Conservation (phyloP, 2,888 invertebrate species). For the Mellilla xanthometata region DNA sequence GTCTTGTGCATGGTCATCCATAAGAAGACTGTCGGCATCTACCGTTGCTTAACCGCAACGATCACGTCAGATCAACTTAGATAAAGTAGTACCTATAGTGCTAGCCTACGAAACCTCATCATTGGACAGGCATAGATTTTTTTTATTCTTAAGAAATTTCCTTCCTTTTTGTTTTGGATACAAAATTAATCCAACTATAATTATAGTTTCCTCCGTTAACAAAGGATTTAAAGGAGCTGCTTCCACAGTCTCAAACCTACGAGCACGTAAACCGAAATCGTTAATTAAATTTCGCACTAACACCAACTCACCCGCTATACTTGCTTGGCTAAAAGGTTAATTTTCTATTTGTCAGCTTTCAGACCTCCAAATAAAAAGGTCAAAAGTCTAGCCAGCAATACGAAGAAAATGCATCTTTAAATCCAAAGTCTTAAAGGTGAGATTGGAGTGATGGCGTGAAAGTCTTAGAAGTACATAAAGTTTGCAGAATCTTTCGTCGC, state of each 20-base stretch:
- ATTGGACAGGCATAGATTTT: too few species aligned
- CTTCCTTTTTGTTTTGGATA: too few species aligned
- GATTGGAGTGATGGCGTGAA: conserved; percentile 1
- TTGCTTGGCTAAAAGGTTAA: conserved; percentile 53
- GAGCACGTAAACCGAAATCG: conserved; percentile 40
- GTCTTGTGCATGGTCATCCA: too few species aligned
- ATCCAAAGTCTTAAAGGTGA: conserved; percentile 1
- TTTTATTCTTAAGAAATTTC: too few species aligned
- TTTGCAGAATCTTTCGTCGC: conserved; percentile 50
- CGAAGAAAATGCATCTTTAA: conserved; percentile 22
- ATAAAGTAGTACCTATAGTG: too few species aligned
- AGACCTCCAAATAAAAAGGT: conserved; percentile 28
- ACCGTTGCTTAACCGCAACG: too few species aligned
- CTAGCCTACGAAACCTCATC: too few species aligned
- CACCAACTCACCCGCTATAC: conserved; percentile 45
- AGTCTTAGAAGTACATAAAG: conserved; percentile 29
- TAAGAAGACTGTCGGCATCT: too few species aligned
- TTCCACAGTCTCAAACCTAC: conserved; percentile 24
- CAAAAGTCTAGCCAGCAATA: conserved; percentile 29
- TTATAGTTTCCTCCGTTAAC: too few species aligned
- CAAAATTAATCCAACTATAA: too few species aligned
- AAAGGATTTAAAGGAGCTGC: too few species aligned
- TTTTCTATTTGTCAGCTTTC: conserved; percentile 55
- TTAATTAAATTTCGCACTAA: conserved; percentile 54
- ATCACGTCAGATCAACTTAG: too few species aligned